Evolutionary conservation across 2,113 vertebrate genomes (phyloP).

Genomic region (Malurus elegans): DNA sequence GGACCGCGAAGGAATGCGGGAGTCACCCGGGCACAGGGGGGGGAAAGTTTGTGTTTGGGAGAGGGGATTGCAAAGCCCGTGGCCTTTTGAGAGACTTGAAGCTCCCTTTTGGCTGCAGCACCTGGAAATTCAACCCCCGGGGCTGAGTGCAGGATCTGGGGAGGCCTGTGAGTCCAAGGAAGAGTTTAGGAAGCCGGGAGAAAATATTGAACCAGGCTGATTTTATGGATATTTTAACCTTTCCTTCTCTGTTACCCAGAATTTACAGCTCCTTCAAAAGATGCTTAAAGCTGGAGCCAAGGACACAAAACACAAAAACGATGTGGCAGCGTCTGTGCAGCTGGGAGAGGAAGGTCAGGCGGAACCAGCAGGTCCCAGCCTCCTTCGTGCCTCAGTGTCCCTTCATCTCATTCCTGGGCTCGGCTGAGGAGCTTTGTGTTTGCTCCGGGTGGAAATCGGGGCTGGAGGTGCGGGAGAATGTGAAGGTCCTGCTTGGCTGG

Average conservation of each 20-base stretch:
- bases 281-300: background rate
- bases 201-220: background rate
- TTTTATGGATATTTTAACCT: background rate
- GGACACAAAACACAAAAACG: background rate
- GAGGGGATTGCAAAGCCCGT: background rate
- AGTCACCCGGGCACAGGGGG: background rate
- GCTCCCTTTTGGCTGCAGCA: background rate
- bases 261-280: background rate
- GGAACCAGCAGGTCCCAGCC: background rate
- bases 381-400: background rate
- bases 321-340: background rate
- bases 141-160: background rate
- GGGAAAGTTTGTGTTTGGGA: background rate
- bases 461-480: background rate
- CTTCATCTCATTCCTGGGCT: background rate
- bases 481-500: background rate
- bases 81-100: background rate
- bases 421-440: background rate
- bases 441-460: background rate
- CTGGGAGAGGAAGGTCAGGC: rapidly evolving
- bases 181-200: background rate
- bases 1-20: background rate
- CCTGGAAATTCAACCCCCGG: background rate
- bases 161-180: background rate
- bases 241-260: background rate